These are phyloP conservation scores for Scrobipalpa atriplicella DNA, from an alignment of 2,888 invertebrate genomes.

Conservation along the genomic window DNA sequence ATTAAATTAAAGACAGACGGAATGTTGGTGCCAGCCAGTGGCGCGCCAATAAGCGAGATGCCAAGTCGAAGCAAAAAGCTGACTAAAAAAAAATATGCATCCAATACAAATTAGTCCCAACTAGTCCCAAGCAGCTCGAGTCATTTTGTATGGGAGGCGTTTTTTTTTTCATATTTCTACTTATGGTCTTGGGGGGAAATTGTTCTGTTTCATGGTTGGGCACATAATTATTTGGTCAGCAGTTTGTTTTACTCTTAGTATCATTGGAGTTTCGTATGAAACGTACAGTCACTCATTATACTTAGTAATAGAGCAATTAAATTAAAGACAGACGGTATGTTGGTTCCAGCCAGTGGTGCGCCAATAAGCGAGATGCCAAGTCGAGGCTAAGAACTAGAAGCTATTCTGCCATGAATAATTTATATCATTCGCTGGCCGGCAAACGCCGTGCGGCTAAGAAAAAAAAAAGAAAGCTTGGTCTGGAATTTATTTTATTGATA, in stretches of 20 bases:
- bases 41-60: conserved; percentile 54
- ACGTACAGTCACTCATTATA: conserved; percentile 54
- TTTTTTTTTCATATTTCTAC: too few relatives aligned
- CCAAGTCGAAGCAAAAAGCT: too few relatives aligned
- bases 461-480: background rate
- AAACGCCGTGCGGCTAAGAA: conserved; percentile 29
- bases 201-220: too few relatives aligned
- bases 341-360: conserved; percentile 39
- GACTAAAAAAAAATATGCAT: too few relatives aligned
- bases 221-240: too few relatives aligned
- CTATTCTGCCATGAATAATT: conserved; percentile 57
- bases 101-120: too few relatives aligned
- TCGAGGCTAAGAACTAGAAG: conserved; percentile 44
- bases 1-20: conserved; percentile 53
- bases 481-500: conserved; percentile 23
- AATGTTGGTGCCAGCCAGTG: conserved; percentile 39
- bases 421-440: conserved; percentile 35
- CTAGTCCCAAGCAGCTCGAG: too few relatives aligned
- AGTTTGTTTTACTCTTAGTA: too few relatives aligned
- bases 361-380: conserved; percentile 57
- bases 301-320: conserved; percentile 68
- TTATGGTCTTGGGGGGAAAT: too few relatives aligned
- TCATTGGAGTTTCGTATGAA: too few relatives aligned
- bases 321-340: conserved; percentile 48
- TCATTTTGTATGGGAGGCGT: too few relatives aligned